phyloP scores from a whole-genome alignment of 2,888 invertebrate species.

The Meteorus colon region DNA sequence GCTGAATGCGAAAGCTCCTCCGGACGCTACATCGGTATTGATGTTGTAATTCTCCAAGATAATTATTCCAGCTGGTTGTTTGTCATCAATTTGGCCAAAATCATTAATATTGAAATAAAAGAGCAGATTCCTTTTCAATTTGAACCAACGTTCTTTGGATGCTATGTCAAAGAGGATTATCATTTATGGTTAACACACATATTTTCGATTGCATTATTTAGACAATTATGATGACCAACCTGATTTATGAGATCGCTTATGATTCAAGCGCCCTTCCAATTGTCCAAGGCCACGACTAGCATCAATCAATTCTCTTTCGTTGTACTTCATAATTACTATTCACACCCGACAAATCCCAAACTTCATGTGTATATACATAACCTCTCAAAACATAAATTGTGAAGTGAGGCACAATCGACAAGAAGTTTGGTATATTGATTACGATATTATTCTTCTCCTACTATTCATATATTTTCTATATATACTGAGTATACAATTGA shows the following conservation, averaged over 20 bases:
- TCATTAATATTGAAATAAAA: constrained; percentile 86
- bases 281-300: constrained; percentile 78
- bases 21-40: constrained; percentile 79
- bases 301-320: constrained; percentile 80
- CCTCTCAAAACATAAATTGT: neutral
- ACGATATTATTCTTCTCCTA: neutral
- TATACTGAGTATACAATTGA: neutral
- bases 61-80: constrained; percentile 82
- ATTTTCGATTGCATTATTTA: neutral
- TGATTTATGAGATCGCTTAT: constrained; percentile 75
- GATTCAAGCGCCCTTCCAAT: constrained; percentile 83
- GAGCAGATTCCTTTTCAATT: constrained; percentile 82
- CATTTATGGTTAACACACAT: constrained; percentile 11
- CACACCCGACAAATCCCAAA: neutral
- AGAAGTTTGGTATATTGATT: neutral
- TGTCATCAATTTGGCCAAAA: constrained; percentile 78
- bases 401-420: neutral
- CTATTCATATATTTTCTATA: neutral
- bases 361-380: neutral
- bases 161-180: constrained; percentile 74
- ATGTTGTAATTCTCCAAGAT: constrained; percentile 84
- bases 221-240: constrained; percentile 57
- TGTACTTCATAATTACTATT: constrained; percentile 79
- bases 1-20: constrained; percentile 84
- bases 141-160: constrained; percentile 86